A percentile compares a stretch with the other conserved stretches of the same genome.
Conservation (phyloP, 2,888 invertebrate species). For the Fragum fragum region DNA sequence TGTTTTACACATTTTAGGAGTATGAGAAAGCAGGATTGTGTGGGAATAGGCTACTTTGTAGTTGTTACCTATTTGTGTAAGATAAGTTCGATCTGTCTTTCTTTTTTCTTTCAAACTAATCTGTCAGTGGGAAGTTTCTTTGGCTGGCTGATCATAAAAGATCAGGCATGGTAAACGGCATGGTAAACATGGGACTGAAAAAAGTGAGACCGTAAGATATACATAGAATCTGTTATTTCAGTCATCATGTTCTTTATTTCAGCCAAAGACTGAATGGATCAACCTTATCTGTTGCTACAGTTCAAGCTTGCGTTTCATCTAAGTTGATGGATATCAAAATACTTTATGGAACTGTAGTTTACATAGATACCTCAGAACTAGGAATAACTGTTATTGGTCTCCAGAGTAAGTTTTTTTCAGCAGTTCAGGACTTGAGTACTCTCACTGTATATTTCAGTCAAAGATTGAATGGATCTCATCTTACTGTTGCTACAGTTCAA, state of each 20-base stretch:
- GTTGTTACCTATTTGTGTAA: no score
- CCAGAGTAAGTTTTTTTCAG: not conserved
- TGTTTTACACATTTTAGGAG: no score
- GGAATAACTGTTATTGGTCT: not conserved
- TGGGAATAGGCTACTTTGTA: no score
- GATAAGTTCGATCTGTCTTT: no score
- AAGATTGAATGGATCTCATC: not conserved
- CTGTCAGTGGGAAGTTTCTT: no score
- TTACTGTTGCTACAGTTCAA: not conserved
- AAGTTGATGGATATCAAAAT: not conserved
- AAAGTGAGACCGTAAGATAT: no score
- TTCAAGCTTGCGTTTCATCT: not conserved
- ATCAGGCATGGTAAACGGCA: no score
- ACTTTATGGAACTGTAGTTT: not conserved
- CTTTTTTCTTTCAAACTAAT: no score
- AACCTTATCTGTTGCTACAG: not conserved
- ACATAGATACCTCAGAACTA: not conserved
- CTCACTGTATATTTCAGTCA: not conserved
- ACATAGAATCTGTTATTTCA: no score
- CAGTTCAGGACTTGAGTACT: not conserved
- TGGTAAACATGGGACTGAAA: no score
- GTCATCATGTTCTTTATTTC: not conserved
- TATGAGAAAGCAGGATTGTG: no score
- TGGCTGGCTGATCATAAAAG: no score
- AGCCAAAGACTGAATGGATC: conserved; percentile 13